phyloP scores from a whole-genome alignment of 2,113 vertebrate genomes.

The Phoenicopterus ruber region DNA sequence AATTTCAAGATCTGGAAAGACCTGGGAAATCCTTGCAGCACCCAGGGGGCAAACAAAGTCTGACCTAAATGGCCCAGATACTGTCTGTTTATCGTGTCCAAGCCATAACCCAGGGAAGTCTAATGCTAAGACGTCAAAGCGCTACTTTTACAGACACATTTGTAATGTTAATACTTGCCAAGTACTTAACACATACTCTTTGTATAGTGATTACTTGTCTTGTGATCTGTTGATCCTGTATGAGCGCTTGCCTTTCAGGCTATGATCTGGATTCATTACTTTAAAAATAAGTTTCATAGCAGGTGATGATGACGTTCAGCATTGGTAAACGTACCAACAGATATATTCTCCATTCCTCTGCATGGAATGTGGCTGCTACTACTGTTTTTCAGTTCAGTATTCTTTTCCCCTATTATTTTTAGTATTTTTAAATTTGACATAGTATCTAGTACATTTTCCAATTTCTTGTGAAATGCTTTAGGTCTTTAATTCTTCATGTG shows the following conservation, averaged over 20 bases:
- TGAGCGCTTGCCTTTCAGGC: not conserved
- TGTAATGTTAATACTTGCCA: not conserved
- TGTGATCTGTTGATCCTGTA: not conserved
- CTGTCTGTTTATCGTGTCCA: not conserved
- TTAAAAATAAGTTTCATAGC: not conserved
- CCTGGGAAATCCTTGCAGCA: not conserved
- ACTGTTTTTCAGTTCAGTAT: not conserved
- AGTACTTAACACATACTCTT: not conserved
- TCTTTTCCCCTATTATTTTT: not conserved
- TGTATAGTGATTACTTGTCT: not conserved
- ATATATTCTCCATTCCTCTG: not conserved
- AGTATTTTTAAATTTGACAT: not conserved
- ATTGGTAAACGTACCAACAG: not conserved
- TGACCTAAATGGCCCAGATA: not conserved
- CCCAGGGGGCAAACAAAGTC: not conserved
- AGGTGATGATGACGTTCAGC: not conserved
- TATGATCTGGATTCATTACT: not conserved
- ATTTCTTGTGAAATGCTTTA: not conserved
- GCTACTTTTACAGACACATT: not conserved
- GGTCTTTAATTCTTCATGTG: not conserved
- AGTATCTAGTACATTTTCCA: not conserved
- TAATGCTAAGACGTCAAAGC: not conserved
- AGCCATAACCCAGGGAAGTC: not conserved
- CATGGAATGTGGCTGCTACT: not conserved
- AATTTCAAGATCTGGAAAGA: not conserved